Base-by-base conservation (phyloP, 2,797 vertebrate genomes). In the Phyllotis vaccarum region DNA sequence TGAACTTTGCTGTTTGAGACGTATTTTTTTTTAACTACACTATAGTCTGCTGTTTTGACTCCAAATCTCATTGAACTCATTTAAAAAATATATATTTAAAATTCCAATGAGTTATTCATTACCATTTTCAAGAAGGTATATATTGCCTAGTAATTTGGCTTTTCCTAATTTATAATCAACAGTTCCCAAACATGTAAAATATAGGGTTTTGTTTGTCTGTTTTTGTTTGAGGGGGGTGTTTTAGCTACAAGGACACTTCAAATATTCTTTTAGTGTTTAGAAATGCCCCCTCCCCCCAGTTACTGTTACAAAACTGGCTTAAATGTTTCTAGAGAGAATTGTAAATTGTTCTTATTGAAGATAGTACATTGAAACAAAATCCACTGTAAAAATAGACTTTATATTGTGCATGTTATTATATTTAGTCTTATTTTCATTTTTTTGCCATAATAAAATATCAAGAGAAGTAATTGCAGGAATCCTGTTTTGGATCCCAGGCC, bases 361-460 rank as follows among this genome's bases (percentile, higher is more conserved):
- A 2, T 6, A 58, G 11, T 40, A 52, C 2, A 37, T 29, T 21
- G 78, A 56, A 29, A 8, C 6, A 52, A 56, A 7, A 74, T 3
- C 16, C n/a, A 43, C 1, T 0, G 2, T 21, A 70, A 27, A 17
- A 4, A 40, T 8, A n/a, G 3, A 10, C 34, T 2, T 22, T 1
- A 7, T 12, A 21, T 0, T 29, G 0, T 2, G 2, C 1, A 12
- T 5, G 16, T 19, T 70, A 13, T 40, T 13, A 1, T 0, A 24
- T 24, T 40, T 6, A 16, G 11, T 27, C 7, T 40, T 14, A 40
- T 12, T 60, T 60, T 60, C 22, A 24, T 40, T 60, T 81, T 27
- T 40, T n/a, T 81, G 3, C 6, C 7, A 17, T 60, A 60, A 60
- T 22, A 60, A 29, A 29, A 40, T 81, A 81, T 40, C 12, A 27